phyloP scores from a whole-genome alignment of 2,797 vertebrate genomes.

The Tarsius wallacei region DNA sequence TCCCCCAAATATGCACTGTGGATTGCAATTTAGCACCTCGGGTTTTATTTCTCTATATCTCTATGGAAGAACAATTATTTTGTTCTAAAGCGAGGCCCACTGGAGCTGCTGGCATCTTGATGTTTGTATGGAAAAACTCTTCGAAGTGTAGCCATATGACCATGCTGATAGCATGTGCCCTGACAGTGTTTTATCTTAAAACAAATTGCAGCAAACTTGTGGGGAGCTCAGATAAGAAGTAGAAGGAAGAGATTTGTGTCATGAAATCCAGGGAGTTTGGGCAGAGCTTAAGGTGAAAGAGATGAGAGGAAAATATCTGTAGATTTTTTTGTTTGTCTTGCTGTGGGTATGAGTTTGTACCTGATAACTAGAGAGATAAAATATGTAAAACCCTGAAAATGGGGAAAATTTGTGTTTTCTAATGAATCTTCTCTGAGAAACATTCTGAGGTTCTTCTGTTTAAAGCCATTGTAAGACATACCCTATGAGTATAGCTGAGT shows the following conservation, averaged over 20 bases:
- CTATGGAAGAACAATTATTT: neutral
- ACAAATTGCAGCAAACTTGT: neutral
- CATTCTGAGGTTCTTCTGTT: neutral
- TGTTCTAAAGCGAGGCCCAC: neutral
- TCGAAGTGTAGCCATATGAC: neutral
- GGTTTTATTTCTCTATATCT: neutral
- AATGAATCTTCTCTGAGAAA: neutral
- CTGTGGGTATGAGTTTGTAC: neutral
- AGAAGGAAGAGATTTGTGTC: conserved; percentile 21
- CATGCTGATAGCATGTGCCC: neutral
- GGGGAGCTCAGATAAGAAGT: conserved; percentile 14
- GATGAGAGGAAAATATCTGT: neutral
- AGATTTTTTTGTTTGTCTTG: neutral
- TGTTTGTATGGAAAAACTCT: conserved; percentile 5
- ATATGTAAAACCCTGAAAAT: neutral
- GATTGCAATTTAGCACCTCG: neutral
- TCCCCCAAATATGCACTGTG: neutral
- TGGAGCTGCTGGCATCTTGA: neutral
- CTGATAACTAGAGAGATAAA: neutral
- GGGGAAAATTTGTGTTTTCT: neutral
- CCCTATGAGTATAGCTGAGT: neutral
- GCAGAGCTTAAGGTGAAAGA: neutral
- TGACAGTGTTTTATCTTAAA: conserved; percentile 41
- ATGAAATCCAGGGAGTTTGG: neutral
- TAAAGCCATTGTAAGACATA: neutral